phyloP scores from a whole-genome alignment of 2,888 invertebrate genomes.

The Pherbina coryleti region DNA sequence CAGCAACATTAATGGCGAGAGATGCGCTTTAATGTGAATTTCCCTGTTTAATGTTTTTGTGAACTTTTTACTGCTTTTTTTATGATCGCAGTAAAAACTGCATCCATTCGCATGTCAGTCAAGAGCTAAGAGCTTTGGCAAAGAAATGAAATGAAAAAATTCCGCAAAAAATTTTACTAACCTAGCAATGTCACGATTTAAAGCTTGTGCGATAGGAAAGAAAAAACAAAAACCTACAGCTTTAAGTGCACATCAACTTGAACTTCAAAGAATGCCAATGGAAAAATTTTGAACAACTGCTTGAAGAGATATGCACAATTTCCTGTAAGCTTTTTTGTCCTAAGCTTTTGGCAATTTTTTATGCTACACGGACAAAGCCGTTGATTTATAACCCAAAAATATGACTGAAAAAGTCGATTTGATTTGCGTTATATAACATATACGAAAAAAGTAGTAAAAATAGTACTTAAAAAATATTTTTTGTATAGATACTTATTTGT shows the following conservation, averaged over 20 bases:
- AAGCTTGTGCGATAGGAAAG: neutral
- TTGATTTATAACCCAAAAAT: no score
- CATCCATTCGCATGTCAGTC: constrained; percentile 37
- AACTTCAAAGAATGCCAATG: neutral
- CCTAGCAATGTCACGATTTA: constrained; percentile 23
- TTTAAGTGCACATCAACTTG: neutral
- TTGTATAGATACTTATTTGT: no score
- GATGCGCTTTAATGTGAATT: constrained; percentile 23
- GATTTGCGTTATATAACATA: no score
- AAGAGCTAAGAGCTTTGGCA: neutral
- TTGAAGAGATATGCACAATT: no score
- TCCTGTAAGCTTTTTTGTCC: no score
- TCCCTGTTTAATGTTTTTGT: neutral
- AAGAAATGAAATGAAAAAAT: neutral
- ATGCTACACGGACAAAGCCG: no score
- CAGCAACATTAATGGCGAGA: constrained; percentile 10
- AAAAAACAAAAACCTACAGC: neutral
- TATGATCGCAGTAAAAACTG: neutral
- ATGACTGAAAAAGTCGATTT: no score
- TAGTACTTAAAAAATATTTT: no score
- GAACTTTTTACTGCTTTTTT: neutral
- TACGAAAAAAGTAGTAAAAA: no score
- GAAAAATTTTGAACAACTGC: no score
- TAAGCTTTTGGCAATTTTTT: no score
- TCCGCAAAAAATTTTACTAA: constrained; percentile 19